Evolutionary conservation across 2,113 vertebrate genomes (phyloP), one percentile per base, ranked within the genome.

Genomic region (Petrocephalus microphthalmus): DNA sequence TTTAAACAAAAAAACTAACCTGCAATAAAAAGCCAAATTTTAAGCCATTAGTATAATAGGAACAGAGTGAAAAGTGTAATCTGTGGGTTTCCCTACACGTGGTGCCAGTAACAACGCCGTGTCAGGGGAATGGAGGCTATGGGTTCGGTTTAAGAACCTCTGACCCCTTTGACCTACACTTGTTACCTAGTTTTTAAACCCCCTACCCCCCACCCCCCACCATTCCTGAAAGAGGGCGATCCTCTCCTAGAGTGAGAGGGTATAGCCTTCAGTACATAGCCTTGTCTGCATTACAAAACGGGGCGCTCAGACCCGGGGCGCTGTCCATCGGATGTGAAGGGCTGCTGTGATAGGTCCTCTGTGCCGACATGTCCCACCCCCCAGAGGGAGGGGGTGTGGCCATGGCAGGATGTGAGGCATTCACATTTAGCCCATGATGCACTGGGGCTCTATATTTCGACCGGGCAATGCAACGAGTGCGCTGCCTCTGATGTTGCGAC

Each of bases 81-180:
- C 88, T 37, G 0, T 84, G 42, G 29, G 33, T 47, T 89, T 89
- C 85, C 60, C 57, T 85, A 45, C 54, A 56, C 64, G 20, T 53
- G 15, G 29, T 74, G 47, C 33, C 11, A 42, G 33, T 42, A 22
- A 42, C 81, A 60, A 87, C 90, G 67, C 25, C 53, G 33, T 71
- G 81, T 81, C 88, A 87, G 82, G 85, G 84, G 91, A 92, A 95
- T 94, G 90, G 94, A 93, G 95, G 95, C 94, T 95, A 93, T 89
- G 71, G 91, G 89, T 95, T 94, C 94, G 94, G 92, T 95, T 93
- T 93, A 91, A 93, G 94, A 94, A 95, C 93, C 93, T 92, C 88
- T 84, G 92, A 89, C 94, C 92, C 84, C 87, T 13, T 2, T 91
- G 92, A 95, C 94, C 94, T 92, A 92, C 93, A 93, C 92, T 91